Conservation (phyloP, 30 jellyfish, hydroid and myxozoan genomes). For the Calvadosia cruxmelitensis region DNA sequence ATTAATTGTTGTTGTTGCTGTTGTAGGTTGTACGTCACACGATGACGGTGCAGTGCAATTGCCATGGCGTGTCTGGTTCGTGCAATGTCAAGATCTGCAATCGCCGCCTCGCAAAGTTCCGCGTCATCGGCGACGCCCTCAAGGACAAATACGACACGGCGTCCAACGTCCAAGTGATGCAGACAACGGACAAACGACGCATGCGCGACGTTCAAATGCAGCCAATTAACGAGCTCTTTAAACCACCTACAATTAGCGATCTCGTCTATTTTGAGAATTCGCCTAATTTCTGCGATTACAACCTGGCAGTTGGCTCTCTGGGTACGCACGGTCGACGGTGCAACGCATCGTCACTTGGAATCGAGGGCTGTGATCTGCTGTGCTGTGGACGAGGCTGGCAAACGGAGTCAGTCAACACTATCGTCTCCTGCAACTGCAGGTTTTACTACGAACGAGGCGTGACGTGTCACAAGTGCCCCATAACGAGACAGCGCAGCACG, state of each 20-base stretch:
- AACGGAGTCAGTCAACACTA: background rate
- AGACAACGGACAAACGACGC: background rate
- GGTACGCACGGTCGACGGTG: constrained; percentile 85
- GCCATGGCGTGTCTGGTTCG: constrained; percentile 92
- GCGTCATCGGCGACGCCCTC: constrained; percentile 54
- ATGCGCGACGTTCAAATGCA: background rate
- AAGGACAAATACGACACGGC: constrained; percentile 68
- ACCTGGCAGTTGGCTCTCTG: constrained; percentile 49
- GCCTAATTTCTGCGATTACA: constrained; percentile 64
- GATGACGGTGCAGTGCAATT: constrained; percentile 40
- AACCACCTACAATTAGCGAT: constrained; percentile 48
- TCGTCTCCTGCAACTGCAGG: background rate
- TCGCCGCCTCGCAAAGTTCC: constrained; percentile 44
- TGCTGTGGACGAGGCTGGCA: constrained; percentile 69
- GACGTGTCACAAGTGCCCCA: background rate
- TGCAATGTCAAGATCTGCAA: constrained; percentile 81
- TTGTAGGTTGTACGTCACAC: background rate
- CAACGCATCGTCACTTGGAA: constrained; percentile 16
- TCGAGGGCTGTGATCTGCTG: constrained; percentile 66
- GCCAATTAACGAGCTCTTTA: constrained; percentile 22
- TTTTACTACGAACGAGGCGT: background rate
- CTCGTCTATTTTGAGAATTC: constrained; percentile 76
- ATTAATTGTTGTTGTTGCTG: background rate
- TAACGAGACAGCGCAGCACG: background rate
- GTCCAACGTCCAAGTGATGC: constrained; percentile 51